phyloP scores from a whole-genome alignment of 2,113 vertebrate species.

The Calidris pugnax region DNA sequence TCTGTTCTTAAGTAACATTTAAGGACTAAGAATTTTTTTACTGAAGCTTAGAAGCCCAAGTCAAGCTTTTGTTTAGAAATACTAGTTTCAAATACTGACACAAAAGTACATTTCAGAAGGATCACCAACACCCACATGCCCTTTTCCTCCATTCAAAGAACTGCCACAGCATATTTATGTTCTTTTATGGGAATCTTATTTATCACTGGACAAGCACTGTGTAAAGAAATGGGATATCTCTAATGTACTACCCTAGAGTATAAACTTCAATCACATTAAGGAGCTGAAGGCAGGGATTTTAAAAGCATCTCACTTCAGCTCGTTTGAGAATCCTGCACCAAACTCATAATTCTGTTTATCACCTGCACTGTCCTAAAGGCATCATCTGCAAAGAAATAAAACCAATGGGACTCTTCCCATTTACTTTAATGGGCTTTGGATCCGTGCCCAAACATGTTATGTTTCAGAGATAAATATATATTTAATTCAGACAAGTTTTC shows the following conservation, averaged over 20 bases:
- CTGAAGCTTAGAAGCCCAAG: neutral
- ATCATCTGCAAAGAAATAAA: slow-evolving; percentile 13
- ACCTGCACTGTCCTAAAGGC: slow-evolving; percentile 5
- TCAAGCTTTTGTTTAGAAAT: neutral
- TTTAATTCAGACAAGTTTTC: neutral
- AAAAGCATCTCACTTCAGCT: slow-evolving; percentile 1
- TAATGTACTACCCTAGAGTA: neutral
- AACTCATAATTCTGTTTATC: slow-evolving; percentile 1
- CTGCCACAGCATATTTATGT: slow-evolving; percentile 8
- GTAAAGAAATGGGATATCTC: neutral
- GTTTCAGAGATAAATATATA: neutral
- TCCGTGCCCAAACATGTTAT: neutral
- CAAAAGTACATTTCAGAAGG: neutral
- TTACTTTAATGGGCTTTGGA: slow-evolving; percentile 12
- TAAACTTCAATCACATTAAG: neutral
- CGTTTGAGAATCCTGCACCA: neutral
- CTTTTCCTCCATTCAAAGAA: neutral
- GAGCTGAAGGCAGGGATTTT: slow-evolving; percentile 13
- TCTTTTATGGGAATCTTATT: neutral
- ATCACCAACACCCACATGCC: neutral
- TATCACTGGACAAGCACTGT: neutral
- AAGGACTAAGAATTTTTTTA: neutral
- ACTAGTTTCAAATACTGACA: neutral
- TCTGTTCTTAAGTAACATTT: neutral
- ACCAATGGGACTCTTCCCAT: neutral